Conservation (phyloP, 2,113 vertebrate genomes). For the Boleophthalmus pectinirostris region DNA sequence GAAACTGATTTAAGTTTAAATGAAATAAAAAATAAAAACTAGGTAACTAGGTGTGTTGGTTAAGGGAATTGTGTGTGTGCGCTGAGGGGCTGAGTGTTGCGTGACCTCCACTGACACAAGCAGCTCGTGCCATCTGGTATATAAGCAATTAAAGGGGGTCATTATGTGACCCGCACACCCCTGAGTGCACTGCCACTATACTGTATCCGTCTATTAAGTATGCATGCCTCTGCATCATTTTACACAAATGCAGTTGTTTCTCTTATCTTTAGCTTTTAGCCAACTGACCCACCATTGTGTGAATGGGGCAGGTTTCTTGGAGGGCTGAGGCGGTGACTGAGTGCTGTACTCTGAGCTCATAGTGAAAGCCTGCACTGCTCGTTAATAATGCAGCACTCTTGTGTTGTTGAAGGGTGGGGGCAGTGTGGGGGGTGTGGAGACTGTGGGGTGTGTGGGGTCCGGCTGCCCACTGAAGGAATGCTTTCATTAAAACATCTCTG, state of each 20-base stretch:
- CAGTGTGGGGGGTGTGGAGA: neutral
- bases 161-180: conserved; percentile 25
- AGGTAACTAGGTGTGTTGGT: neutral
- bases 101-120: conserved; percentile 54
- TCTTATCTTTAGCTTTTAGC: neutral
- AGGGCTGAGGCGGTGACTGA: conserved; percentile 23
- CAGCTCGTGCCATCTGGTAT: conserved; percentile 68
- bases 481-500: neutral
- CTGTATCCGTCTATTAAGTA: neutral
- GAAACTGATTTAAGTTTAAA: neutral
- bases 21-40: neutral
- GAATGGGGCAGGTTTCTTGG: conserved; percentile 12
- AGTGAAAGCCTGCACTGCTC: conserved; percentile 54
- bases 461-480: conserved; percentile 13
- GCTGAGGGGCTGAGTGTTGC: conserved; percentile 29
- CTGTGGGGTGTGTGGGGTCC: neutral
- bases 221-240: conserved; percentile 6
- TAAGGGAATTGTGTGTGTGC: neutral
- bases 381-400: conserved; percentile 67
- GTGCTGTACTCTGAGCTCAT: conserved; percentile 29
- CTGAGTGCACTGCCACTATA: conserved; percentile 5
- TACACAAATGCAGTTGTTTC: neutral
- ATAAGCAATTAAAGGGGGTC: conserved; percentile 47
- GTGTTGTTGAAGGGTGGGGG: conserved; percentile 17
- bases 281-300: conserved; percentile 12